These are phyloP conservation scores for Ostrea edulis DNA, from an alignment of 1,140 invertebrate species.

Conservation along the genomic window DNA sequence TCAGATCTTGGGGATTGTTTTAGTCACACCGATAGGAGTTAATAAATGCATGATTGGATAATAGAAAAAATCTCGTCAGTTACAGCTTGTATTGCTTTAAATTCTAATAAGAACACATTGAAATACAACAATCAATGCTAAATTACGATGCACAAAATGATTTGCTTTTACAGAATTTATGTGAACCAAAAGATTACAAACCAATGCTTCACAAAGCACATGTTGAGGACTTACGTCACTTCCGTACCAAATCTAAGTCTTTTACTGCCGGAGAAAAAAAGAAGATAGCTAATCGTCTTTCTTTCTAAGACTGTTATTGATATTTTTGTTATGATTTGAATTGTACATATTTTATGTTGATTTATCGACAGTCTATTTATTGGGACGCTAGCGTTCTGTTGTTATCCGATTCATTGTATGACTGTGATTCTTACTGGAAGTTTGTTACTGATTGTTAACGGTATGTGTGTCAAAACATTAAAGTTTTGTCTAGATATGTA, in stretches of 20 bases:
- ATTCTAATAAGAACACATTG: no score
- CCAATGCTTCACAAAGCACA: slow-evolving; percentile 89
- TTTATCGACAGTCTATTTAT: slow-evolving; percentile 18
- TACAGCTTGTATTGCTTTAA: no score
- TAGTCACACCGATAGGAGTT: no score
- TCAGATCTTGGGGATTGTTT: no score
- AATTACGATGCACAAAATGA: not conserved
- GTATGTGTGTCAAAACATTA: not conserved
- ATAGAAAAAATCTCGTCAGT: no score
- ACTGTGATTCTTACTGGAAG: not conserved
- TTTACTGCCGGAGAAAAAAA: slow-evolving; percentile 71
- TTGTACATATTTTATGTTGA: not conserved
- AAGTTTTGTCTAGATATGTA: not conserved
- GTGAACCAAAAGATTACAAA: slow-evolving; percentile 87
- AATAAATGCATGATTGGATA: no score
- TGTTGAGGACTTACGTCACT: slow-evolving; percentile 85
- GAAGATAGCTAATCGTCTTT: slow-evolving; percentile 6
- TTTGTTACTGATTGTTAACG: not conserved
- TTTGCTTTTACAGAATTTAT: slow-evolving; percentile 81
- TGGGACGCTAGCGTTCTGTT: not conserved
- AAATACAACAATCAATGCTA: not conserved
- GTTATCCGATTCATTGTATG: slow-evolving; percentile 24
- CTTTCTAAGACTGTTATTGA: not conserved
- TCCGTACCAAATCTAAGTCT: slow-evolving; percentile 88
- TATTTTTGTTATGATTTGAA: not conserved